Evolutionary conservation across 1,140 invertebrate genomes (phyloP), one percentile per base, ranked within the genome.

Genomic region (Trichogramma pretiosum): DNA sequence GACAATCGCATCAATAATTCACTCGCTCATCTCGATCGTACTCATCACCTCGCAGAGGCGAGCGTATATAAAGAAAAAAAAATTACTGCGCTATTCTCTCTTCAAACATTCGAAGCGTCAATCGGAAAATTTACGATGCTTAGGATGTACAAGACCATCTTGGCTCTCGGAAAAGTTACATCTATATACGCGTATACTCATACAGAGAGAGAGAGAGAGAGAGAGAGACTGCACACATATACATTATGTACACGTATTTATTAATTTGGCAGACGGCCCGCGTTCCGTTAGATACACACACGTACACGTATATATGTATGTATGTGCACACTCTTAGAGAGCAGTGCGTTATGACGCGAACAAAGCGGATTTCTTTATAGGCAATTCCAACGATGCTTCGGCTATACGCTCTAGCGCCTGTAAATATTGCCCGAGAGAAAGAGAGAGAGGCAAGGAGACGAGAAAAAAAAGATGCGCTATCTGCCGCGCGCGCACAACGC

Each of bases 351-450:
- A 70, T 70, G 67, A 67, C 62, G 62, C 64, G 65, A 68, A 70
- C 68, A 67, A 69, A 68, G 64, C 64, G 63, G 62, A 68, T 72
- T 72, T 70, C 65, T 68, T 69, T 72, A 68, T 70, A 69, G 68
- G 67, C 68, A 72, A 72, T 72, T 70, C 62, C 64, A 58, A 56
- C 59, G 52, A 62, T 61, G 61, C 55, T 28, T 28, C 24, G 24
- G n/a, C n/a, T 56, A 60, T 56, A 54, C 47, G 33, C 33, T 5
- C 9, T n/a, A 11, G 33, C 7, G 16, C 54, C 58, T 65, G 62
- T 66, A 70, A 68, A 69, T 66, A 68, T 65, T 58, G 56, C 55
- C 13, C 21, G 23, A 26, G 38, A 40, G 14, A 23, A 23, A 17
- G n/a, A n/a, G 22, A 21, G 17, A 19, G 18, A 10, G 19, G 14